Base-by-base conservation (phyloP, 2,888 invertebrate genomes). In the Stegana nigrithorax region DNA sequence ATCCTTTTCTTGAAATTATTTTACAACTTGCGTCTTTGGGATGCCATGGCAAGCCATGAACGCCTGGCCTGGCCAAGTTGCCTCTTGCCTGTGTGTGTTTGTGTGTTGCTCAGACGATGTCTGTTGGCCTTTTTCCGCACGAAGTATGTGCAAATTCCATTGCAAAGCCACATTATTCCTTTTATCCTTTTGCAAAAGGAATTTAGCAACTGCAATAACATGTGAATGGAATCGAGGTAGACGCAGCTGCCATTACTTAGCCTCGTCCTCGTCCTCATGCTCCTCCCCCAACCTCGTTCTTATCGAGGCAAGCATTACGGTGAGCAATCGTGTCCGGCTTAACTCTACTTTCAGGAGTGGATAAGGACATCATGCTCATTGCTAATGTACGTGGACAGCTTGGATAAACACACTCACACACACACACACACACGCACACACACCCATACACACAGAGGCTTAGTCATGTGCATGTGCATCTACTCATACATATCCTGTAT, bases 121-220 rank as follows among this genome's bases (percentile, higher is more conserved):
- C 42, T 14, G 26, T 53, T 64, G 64, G 62, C 63, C 63, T 47
- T 63, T 64, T 67, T 45, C 67, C 60, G 61, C 61, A 63, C 68
- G 64, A 80, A 80, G 75, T 73, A 75, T 80, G 81, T 78, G 81
- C 79, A 80, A 80, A 78, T 80, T 79, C 81, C 80, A 70, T 63
- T 65, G 80, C 72, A 78, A 79, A 78, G 80, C 78, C 81, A 79
- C 81, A 79, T 80, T 80, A 78, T 79, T 80, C 78, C 70, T 69
- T 76, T 80, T 80, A 76, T 78, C 75, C 76, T 68, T 76, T 75
- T 19, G 27, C 19, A 72, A 75, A 78, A 72, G 80, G 76, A 76
- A 76, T 80, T 78, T 69, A 10, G 67, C 76, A 78, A 74, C 80
- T 76, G 80, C 80, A 76, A 76, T 76, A 76, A 76, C 76, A 76